Evolutionary conservation across 2,888 invertebrate genomes (phyloP), one percentile per base, ranked within the genome.

Genomic region (Catocala sponsa): DNA sequence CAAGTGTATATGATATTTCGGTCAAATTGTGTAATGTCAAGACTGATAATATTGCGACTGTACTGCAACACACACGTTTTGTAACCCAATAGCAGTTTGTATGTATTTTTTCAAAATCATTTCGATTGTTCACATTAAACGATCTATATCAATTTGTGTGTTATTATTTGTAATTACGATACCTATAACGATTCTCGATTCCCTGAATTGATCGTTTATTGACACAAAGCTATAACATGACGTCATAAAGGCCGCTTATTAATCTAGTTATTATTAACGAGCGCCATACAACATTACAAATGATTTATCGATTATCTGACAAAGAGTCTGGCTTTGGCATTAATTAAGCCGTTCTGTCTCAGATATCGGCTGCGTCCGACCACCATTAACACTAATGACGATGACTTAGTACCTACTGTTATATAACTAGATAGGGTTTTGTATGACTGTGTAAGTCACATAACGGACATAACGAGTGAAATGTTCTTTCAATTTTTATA

Each of bases 101-200:
- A 85, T 83, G 85, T 89, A 91, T 91, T 91, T 91, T 91, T 89
- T 83, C 86, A 83, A 82, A 87, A 86, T 84, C 84, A 83, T 88
- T 88, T 85, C 82, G 74, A 85, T 87, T 88, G 86, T 89, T 91
- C 86, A 76, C 80, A 92, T 87, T 92, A 92, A 91, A 92, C 76
- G 82, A 86, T 85, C 80, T 86, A 86, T 85, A 87, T 83, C 58
- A 50, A 58, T 56, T 33, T 52, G 50, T 11, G 42, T 42, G 59
- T 78, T 66, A 71, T 83, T 82, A 61, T 61, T 61, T 47, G 13
- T 25, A 7, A 47, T 47, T 38, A 38, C 35, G 5, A 9, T 7
- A 38, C 41, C 48, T 12, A 38, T 47, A 59, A 35, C 12, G 13
- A 15, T 41, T 12, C 4, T 52, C 43, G 48, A 51, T 54, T 42